Base-by-base conservation (phyloP, 2,797 vertebrate genomes). In the Trachurus trachurus region DNA sequence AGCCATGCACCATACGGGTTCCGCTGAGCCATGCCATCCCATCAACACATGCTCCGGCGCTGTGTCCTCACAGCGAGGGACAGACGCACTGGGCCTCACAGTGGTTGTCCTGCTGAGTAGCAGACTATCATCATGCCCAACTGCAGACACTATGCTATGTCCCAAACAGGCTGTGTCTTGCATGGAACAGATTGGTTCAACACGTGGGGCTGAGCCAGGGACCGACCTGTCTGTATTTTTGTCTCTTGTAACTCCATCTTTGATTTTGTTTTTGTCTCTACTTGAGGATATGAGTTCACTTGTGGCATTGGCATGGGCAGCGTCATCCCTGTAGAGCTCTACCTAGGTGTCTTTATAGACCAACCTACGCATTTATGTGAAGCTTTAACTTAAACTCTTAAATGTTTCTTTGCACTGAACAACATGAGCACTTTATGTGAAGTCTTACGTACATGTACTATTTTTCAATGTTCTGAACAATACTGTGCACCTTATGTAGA, bases 41-140 rank as follows among this genome's bases (percentile, higher is more conserved):
- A 37, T 59, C 13, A 70, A 49, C 44, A 50, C 6, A 17, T 56
- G 31, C 16, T 3, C 21, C 53, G 21, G 10, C 26, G 12, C 21
- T 40, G 67, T 40, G 13, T 59, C 42, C n/a, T 60, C n/a, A 50
- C 56, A 70, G 45, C 67, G 37, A 19, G 40, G 37, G 9, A 31
- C 34, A 34, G 19, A 9, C 31, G 17, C 4, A 37, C 57, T 29
- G 16, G 60, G 34, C 16, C 21, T 9, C 4, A 15, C 29, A 16
- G 22, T 42, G 31, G n/a, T 31, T 12, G n/a, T 47, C 52, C n/a
- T 57, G 29, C 26, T 63, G 68, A 61, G 59, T 34, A 13, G 17
- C n/a, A 29, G 21, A 68, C 54, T 29, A 59, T 10, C 1, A 37
- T 45, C 57, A 15, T 3, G 1, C 44, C 26, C 44, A 11, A 70